phyloP scores from a whole-genome alignment of 2,888 invertebrate genomes.

The Eristalinus aeneus region DNA sequence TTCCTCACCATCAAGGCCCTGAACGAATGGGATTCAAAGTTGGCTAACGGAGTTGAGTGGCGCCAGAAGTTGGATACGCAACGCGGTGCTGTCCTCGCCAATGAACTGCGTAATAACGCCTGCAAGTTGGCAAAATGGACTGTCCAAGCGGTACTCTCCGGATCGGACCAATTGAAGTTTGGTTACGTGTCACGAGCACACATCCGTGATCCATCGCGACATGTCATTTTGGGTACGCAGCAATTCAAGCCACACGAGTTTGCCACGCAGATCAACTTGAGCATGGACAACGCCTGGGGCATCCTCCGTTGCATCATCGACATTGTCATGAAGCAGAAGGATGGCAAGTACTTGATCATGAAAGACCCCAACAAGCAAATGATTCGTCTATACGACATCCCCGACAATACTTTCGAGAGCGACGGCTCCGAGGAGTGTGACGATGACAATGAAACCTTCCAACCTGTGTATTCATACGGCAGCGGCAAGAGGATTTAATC shows the following conservation, averaged over 20 bases:
- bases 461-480: slow-evolving; percentile 78
- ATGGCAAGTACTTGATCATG: slow-evolving; percentile 98
- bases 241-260: slow-evolving; percentile 99
- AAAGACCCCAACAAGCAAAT: slow-evolving; percentile 99
- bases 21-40: slow-evolving; percentile 99
- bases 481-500: slow-evolving; percentile 63
- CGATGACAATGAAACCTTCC: slow-evolving; percentile 80
- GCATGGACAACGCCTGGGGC: slow-evolving; percentile 99
- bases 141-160: slow-evolving; percentile 95
- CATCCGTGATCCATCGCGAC: slow-evolving; percentile 96
- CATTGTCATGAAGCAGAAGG: slow-evolving; percentile 97
- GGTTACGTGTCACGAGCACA: slow-evolving; percentile 98
- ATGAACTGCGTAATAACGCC: slow-evolving; percentile 99
- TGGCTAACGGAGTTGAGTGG: slow-evolving; percentile 99
- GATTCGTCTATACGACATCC: slow-evolving; percentile 98
- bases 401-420: slow-evolving; percentile 98
- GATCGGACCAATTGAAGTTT: slow-evolving; percentile 98
- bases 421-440: slow-evolving; percentile 90
- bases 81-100: slow-evolving; percentile 98
- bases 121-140: slow-evolving; percentile 99
- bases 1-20: slow-evolving; percentile 97
- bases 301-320: slow-evolving; percentile 98
- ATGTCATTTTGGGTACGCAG: slow-evolving; percentile 97
- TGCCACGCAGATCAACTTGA: slow-evolving; percentile 98
- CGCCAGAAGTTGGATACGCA: slow-evolving; percentile 98